Evolutionary conservation across 2,888 invertebrate genomes (phyloP).

Genomic region (Plusia festucae): DNA sequence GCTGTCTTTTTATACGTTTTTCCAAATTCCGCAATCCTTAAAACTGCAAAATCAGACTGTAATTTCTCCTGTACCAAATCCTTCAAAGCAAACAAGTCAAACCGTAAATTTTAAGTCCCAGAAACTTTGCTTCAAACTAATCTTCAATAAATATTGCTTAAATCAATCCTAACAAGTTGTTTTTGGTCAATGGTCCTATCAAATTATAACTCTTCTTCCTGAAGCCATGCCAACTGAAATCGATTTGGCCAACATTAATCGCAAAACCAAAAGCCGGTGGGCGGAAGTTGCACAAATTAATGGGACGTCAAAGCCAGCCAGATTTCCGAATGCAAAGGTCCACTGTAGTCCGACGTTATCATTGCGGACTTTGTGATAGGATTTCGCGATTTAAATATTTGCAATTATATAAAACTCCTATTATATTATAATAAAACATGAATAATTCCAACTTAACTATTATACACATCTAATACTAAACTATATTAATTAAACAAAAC

Average conservation of each 20-base stretch:
- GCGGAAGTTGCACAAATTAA: constrained; percentile 79
- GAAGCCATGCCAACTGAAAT: constrained; percentile 41
- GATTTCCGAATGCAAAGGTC: constrained; percentile 72
- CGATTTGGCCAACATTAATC: constrained; percentile 44
- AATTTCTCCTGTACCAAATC: neutral
- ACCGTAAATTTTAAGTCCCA: neutral
- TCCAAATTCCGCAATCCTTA: neutral
- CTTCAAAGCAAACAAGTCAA: neutral
- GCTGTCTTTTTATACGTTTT: too few relatives aligned
- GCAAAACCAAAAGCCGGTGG: constrained; percentile 55
- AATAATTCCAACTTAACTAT: too few relatives aligned
- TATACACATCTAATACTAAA: too few relatives aligned
- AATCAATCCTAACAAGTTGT: constrained; percentile 27
- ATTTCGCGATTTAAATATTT: constrained; percentile 16
- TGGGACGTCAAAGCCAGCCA: constrained; percentile 76
- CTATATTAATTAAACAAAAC: too few relatives aligned
- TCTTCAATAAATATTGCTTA: neutral
- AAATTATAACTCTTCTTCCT: constrained; percentile 21
- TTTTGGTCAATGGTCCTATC: constrained; percentile 21
- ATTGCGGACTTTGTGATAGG: constrained; percentile 29
- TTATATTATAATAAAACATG: too few relatives aligned
- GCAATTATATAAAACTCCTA: too few relatives aligned
- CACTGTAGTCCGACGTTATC: constrained; percentile 56
- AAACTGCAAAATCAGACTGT: neutral
- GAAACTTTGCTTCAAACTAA: constrained; percentile 2